Percentiles rank a stretch among this genome's conserved stretches.
phyloP scores from a whole-genome alignment of 2,797 vertebrate genomes.

The Sebastiscus tertius region DNA sequence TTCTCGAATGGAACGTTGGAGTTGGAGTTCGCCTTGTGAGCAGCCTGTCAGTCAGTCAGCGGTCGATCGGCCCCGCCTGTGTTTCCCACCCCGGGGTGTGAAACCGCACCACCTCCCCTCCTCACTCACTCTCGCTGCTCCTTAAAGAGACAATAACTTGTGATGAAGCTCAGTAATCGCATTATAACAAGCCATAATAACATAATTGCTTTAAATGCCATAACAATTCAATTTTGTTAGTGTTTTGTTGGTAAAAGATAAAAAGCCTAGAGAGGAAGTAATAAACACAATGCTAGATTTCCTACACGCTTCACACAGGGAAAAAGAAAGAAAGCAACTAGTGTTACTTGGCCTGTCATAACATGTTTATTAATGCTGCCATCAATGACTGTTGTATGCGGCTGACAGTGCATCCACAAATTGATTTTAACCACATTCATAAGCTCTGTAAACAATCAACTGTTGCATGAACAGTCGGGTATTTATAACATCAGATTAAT shows the following conservation, averaged over 20 bases:
- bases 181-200: slow-evolving; percentile 78
- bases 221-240: slow-evolving; percentile 30
- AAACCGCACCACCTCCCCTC: slow-evolving; percentile 78
- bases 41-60: slow-evolving; percentile 84
- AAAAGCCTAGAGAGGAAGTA: background rate
- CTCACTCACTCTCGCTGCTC: slow-evolving; percentile 75
- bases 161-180: slow-evolving; percentile 69
- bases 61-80: slow-evolving; percentile 69
- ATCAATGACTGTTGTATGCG: background rate
- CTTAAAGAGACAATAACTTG: slow-evolving; percentile 77
- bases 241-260: slow-evolving; percentile 23
- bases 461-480: background rate
- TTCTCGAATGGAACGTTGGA: slow-evolving; percentile 30
- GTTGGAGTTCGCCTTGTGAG: slow-evolving; percentile 40
- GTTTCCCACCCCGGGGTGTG: slow-evolving; percentile 93
- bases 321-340: background rate
- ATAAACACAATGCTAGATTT: background rate
- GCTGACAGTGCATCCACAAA: background rate
- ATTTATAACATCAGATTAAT: background rate
- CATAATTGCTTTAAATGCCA: slow-evolving; percentile 64
- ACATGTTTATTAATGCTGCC: background rate
- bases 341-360: background rate
- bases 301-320: background rate
- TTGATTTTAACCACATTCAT: background rate
- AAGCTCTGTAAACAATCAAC: background rate